Evolutionary conservation across 2,797 vertebrate genomes (phyloP), one percentile per base, ranked within the genome.

Genomic region (Toxotes lorentzi): DNA sequence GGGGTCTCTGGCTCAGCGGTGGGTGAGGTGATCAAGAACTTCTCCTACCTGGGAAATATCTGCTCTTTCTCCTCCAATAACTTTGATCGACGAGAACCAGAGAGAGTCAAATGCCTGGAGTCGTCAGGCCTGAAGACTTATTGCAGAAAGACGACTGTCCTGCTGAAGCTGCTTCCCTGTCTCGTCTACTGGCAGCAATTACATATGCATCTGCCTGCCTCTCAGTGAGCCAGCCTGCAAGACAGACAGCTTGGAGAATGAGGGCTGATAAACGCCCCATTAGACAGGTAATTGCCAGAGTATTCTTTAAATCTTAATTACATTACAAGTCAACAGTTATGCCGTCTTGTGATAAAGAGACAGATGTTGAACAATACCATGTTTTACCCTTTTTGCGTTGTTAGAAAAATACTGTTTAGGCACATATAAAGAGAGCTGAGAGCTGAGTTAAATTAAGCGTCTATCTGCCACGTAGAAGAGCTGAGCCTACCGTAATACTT

Each of bases 231-330:
- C 82, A 93, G 84, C 83, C 88, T 86, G 84, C 71, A 87, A 93
- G 89, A 90, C 82, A 89, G 90, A 90, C 92, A 91, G 90, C 89
- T 90, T 89, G 91, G 88, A 91, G 88, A 92, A 91, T 79, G 85
- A 86, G 88, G 91, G 90, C 92, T 92, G 91, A 91, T 91, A 82
- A 91, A 94, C 88, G 91, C 73, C 94, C 91, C 94, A 94, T 95
- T 95, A 95, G 91, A 92, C 91, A 89, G 92, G 92, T 94, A 95
- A 94, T 94, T 94, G 92, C 90, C 90, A 91, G 86, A 93, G 85
- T 94, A 92, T 95, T 92, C 91, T 93, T 92, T 93, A 92, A 94
- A 93, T 95, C 93, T 95, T 95, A 95, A 95, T 94, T 94, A 95
- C 91, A 94, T 89, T 87, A 82, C 85, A 82, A 90, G 92, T 95